Percentiles rank a stretch among this genome's conserved stretches.
These are phyloP conservation scores for Acanthosepion pharaonis DNA, from an alignment of 2,888 invertebrate species.

Conservation along the genomic window DNA sequence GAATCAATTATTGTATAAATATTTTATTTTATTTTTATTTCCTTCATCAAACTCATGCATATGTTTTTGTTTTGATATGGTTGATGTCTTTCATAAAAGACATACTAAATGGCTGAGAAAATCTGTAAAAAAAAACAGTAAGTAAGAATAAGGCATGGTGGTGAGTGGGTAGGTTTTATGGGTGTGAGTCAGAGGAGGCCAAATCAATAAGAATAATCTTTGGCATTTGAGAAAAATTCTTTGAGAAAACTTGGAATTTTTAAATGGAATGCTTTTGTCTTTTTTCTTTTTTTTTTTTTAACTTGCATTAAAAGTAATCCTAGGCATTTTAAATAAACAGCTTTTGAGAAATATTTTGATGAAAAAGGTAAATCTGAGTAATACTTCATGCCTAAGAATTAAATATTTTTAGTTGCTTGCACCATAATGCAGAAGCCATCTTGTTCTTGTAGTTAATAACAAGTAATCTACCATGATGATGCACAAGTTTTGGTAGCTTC, in stretches of 20 bases:
- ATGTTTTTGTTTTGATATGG: neutral
- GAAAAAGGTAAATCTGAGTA: neutral
- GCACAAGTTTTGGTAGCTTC: neutral
- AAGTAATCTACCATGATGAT: neutral
- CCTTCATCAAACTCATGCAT: conserved; percentile 7
- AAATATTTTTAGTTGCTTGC: neutral
- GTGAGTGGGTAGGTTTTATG: neutral
- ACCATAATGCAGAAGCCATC: neutral
- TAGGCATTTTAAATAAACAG: neutral
- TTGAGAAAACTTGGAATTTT: neutral
- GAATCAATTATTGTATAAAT: conserved; percentile 20
- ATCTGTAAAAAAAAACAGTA: neutral
- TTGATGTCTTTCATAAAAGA: neutral
- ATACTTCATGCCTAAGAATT: neutral
- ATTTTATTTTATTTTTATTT: neutral
- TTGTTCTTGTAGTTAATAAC: neutral
- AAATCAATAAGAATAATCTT: conserved; percentile 33
- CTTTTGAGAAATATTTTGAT: conserved; percentile 20
- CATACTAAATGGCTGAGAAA: conserved; percentile 18
- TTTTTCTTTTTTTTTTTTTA: neutral
- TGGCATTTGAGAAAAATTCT: conserved; percentile 21
- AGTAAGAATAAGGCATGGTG: neutral
- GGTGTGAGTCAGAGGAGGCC: conserved; percentile 18
- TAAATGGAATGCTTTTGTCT: neutral
- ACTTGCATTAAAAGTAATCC: conserved; percentile 17